Conservation (phyloP, 2,888 invertebrate species). For the Zygaena filipendulae region DNA sequence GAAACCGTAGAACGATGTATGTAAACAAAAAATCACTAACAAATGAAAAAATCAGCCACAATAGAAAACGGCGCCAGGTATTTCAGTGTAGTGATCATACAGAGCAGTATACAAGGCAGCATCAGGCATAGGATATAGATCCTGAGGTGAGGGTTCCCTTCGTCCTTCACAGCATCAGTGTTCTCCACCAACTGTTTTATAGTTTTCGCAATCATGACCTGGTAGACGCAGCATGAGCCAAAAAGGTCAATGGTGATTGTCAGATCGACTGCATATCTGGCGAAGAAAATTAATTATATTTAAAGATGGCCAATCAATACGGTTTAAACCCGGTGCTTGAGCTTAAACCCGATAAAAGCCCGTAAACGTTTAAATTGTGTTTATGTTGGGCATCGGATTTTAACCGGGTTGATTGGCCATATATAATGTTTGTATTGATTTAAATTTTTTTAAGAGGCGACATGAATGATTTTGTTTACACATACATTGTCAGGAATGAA, state of each 20-base stretch:
- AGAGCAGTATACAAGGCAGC: conserved; percentile 27
- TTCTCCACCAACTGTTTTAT: conserved; percentile 29
- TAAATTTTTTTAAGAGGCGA: too few species aligned
- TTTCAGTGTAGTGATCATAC: conserved; percentile 33
- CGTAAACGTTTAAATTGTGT: too few species aligned
- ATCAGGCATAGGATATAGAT: conserved; percentile 23
- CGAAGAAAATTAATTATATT: conserved; percentile 1
- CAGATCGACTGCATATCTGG: conserved; percentile 25
- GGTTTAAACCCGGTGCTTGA: too few species aligned
- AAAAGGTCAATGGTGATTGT: conserved; percentile 26
- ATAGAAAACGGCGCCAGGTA: conserved; percentile 36
- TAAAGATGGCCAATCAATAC: too few species aligned
- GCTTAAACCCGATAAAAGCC: too few species aligned
- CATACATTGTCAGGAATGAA: too few species aligned
- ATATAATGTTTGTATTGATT: too few species aligned
- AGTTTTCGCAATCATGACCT: conserved; percentile 25
- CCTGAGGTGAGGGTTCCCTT: conserved; percentile 18
- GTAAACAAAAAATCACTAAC: conserved; percentile 22
- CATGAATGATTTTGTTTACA: too few species aligned
- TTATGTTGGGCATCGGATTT: too few species aligned
- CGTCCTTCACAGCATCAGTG: conserved; percentile 12
- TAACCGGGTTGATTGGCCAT: too few species aligned
- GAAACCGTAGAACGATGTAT: too few species aligned
- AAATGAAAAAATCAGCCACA: conserved; percentile 27
- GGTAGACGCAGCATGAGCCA: conserved; percentile 30